A percentile compares a stretch with the other conserved stretches of the same genome.
Evolutionary conservation across 2,888 invertebrate genomes (phyloP).

Genomic region (Parthenolecanium corni): DNA sequence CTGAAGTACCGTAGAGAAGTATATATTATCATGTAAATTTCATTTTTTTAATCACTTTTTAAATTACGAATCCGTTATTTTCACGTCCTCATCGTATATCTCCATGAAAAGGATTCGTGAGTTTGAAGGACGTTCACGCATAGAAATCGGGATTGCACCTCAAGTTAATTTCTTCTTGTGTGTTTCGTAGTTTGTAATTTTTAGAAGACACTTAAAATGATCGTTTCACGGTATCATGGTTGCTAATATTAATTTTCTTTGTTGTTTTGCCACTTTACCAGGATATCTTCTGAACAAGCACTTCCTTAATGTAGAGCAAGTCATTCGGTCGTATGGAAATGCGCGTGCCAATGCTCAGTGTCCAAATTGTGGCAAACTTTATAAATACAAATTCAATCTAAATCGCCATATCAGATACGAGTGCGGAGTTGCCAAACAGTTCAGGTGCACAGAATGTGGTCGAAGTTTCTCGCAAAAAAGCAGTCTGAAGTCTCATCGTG

Average conservation of each 20-base stretch:
- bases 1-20: no score
- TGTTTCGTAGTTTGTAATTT: not conserved
- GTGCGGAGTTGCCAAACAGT: conserved; percentile 37
- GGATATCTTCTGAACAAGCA: not conserved
- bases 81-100: no score
- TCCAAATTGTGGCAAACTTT: conserved; percentile 30
- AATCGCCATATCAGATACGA: conserved; percentile 35
- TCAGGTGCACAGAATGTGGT: conserved; percentile 36
- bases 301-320: not conserved
- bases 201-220: not conserved
- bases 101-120: no score
- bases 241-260: not conserved
- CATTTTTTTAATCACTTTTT: no score
- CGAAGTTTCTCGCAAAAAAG: conserved; percentile 35
- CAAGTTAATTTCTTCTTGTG: not conserved
- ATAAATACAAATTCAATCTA: conserved; percentile 35
- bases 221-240: not conserved
- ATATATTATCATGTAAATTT: no score
- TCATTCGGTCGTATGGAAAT: not conserved
- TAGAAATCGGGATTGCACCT: not conserved
- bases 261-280: not conserved
- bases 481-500: conserved; percentile 36
- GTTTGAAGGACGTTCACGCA: no score
- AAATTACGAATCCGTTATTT: no score
- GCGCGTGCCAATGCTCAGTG: conserved; percentile 4